Conservation (phyloP, 1,140 invertebrate genomes). For the Charaxes varanes region DNA sequence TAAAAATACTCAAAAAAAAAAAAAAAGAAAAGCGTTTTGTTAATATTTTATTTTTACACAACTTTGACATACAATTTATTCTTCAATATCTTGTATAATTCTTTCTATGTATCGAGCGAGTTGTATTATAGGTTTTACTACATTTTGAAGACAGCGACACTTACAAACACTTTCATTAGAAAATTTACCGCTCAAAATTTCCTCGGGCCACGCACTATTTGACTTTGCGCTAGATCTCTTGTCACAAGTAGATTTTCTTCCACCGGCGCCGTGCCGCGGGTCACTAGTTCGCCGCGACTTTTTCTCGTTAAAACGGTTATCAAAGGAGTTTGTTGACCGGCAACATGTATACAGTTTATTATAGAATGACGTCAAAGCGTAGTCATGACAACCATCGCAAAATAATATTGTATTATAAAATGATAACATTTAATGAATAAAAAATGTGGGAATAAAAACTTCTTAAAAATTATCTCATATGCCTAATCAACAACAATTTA, state of each 20-base stretch:
- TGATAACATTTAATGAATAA: too few species aligned
- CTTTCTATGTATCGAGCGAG: constrained; percentile 42
- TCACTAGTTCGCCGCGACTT: too few species aligned
- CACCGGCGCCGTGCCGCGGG: too few species aligned
- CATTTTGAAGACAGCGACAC: constrained; percentile 24
- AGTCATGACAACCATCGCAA: too few species aligned
- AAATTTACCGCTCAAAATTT: constrained; percentile 9
- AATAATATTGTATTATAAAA: too few species aligned
- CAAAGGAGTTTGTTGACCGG: too few species aligned
- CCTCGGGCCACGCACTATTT: constrained; percentile 20
- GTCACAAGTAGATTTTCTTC: constrained; percentile 9
- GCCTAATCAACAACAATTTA: too few species aligned
- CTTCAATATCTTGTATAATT: constrained; percentile 34
- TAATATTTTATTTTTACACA: background rate
- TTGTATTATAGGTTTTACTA: constrained; percentile 40
- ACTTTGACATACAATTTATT: constrained; percentile 5
- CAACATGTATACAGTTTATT: too few species aligned
- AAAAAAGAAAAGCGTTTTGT: background rate
- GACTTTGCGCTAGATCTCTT: constrained; percentile 12
- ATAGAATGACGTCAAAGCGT: too few species aligned
- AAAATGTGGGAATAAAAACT: too few species aligned
- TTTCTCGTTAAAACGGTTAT: too few species aligned
- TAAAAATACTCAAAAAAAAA: background rate
- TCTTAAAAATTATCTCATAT: too few species aligned
- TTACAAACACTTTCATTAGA: constrained; percentile 19